Base-by-base conservation (phyloP, 2,888 invertebrate genomes). In the Pristionchus japonicus region DNA sequence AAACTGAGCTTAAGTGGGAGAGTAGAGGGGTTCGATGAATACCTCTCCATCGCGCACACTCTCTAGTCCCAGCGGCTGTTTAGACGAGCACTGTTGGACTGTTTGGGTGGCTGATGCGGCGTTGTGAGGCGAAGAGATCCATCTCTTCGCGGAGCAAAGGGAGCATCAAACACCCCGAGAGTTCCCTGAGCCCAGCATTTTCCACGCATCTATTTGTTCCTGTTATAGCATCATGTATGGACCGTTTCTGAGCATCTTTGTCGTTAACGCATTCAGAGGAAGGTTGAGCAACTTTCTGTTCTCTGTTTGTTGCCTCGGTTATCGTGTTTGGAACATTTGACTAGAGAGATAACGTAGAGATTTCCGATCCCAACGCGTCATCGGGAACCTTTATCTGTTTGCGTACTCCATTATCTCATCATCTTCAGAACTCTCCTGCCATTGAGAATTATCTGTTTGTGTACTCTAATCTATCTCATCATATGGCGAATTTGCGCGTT, bases 91-190 rank as follows among this genome's bases (percentile, higher is more conserved):
- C n/a, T n/a, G n/a, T n/a, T 23, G 43, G 27, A 47, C 37, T 70
- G 70, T 70, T 70, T 70, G 70, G 57, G 70, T 70, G 1, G 52
- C 52, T 57, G 52, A 23, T 23, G 52, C 47, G 47, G 13, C 13
- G n/a, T n/a, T n/a, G n/a, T n/a, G n/a, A 47, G 64, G 67, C 67
- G 67, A 67, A 34, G 37, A 70, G 70, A 70, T 70, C 70, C 70
- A 37, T 70, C 67, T 67, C 70, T 67, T 43, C 43, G 6, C 43
- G 64, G 64, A 64, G 57, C 57, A 57, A 31, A 61, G 61, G n/a
- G 27, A 11, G 64, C 70, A 70, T 37, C 70, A 70, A 70, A 70
- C 70, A 70, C 37, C 67, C 67, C 3, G 61, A 49, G 49, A 52
- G 27, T 27, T 61, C 27, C 11, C 23, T 61, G n/a, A n/a, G n/a